Evolutionary conservation across 2,113 vertebrate genomes (phyloP).

Genomic region (Tragulus kanchil): DNA sequence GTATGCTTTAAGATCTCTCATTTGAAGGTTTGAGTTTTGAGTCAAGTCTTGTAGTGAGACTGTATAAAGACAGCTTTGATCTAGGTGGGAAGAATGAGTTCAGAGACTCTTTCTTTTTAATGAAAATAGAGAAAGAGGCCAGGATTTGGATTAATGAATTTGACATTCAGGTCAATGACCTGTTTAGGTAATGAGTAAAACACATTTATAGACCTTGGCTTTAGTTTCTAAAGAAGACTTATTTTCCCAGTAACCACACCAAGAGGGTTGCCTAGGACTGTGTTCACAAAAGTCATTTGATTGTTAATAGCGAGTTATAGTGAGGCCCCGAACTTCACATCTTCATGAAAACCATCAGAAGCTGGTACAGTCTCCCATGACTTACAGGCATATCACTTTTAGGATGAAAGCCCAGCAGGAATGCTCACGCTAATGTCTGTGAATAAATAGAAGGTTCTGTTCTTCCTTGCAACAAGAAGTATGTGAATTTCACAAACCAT

Average conservation of each 20-base stretch:
- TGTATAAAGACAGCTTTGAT: not conserved
- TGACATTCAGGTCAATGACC: conserved; percentile 77
- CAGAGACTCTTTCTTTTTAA: conserved; percentile 37
- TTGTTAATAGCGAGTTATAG: not conserved
- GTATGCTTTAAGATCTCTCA: not conserved
- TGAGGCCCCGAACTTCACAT: not conserved
- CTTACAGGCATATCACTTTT: conserved; percentile 7
- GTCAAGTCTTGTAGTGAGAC: not conserved
- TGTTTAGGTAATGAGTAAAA: conserved; percentile 71
- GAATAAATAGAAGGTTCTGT: conserved; percentile 66
- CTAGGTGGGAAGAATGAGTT: conserved; percentile 13
- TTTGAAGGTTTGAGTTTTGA: conserved; percentile 37
- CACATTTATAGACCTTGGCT: conserved; percentile 40
- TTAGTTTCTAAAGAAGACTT: conserved; percentile 36
- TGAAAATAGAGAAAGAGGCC: conserved; percentile 50
- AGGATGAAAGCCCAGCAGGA: not conserved
- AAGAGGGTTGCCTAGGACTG: not conserved
- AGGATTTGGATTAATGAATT: conserved; percentile 77
- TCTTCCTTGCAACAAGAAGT: conserved; percentile 46
- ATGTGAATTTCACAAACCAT: conserved; percentile 13
- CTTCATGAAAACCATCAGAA: conserved; percentile 21
- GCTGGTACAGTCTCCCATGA: not conserved
- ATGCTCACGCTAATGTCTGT: not conserved
- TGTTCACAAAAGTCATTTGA: conserved; percentile 5
- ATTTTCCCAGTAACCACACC: not conserved